A percentile compares a stretch with the other conserved stretches of the same genome.
Evolutionary conservation across 2,888 invertebrate species (phyloP).

Genomic region (Sipha maydis): DNA sequence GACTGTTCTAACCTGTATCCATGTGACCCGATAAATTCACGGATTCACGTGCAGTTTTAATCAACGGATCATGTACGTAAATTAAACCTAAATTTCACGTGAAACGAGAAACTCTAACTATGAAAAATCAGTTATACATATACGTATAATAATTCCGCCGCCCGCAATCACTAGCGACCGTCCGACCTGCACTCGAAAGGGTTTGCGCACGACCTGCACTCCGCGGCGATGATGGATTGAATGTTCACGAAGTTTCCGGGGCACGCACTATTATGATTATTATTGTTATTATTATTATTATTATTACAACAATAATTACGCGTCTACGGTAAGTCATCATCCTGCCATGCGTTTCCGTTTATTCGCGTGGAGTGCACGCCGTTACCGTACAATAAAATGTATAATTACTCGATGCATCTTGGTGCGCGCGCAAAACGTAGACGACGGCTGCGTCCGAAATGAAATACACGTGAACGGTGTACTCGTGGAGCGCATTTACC

Average conservation of each 20-base stretch:
- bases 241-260: constrained; percentile 27
- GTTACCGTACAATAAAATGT: background rate
- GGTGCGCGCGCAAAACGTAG: no score
- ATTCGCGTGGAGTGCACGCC: background rate
- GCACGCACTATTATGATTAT: background rate
- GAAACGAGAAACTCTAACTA: no score
- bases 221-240: constrained; percentile 23
- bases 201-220: background rate
- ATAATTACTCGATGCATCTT: background rate
- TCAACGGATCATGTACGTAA: no score
- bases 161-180: background rate
- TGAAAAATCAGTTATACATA: constrained; percentile 30
- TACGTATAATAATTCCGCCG: background rate
- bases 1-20: no score
- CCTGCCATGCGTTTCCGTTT: background rate
- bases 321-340: background rate
- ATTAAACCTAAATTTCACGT: no score
- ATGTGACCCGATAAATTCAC: no score
- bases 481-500: no score
- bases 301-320: no score
- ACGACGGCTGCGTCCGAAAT: no score
- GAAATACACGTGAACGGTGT: no score
- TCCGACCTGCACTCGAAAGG: background rate
- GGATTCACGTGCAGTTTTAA: no score
- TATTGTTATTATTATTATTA: no score